Evolutionary conservation across 2,797 vertebrate species (phyloP).

Genomic region (Taenioides sp.): DNA sequence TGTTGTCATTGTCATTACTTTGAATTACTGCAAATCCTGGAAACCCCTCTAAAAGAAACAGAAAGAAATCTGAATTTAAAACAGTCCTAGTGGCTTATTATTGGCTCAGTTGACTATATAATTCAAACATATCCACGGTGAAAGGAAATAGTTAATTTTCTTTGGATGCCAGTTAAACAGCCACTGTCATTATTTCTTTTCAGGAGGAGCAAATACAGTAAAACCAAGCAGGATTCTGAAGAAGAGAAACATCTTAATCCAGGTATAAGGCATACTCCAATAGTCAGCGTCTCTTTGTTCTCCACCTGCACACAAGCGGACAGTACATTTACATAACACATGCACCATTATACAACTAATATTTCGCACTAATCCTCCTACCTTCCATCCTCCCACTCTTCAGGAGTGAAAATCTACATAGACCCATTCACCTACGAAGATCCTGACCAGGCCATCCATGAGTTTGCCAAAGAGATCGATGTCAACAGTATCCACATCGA

Average conservation of each 20-base stretch:
- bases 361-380: constrained; percentile 38
- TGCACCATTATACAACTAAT: constrained; percentile 52
- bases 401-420: constrained; percentile 98
- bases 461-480: constrained; percentile 99
- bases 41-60: constrained; percentile 28
- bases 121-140: background rate
- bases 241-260: constrained; percentile 98
- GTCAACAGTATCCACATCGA: constrained; percentile 98
- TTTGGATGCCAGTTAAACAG: constrained; percentile 15
- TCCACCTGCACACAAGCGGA: constrained; percentile 25
- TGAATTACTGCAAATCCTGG: constrained; percentile 40
- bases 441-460: constrained; percentile 97
- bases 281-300: constrained; percentile 25
- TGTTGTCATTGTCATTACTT: constrained; percentile 56
- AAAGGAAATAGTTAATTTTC: background rate
- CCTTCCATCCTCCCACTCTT: constrained; percentile 20
- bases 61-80: background rate
- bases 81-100: constrained; percentile 5
- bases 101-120: constrained; percentile 18
- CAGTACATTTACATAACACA: constrained; percentile 59
- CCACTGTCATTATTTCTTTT: constrained; percentile 35
- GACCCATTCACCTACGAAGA: constrained; percentile 99
- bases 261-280: constrained; percentile 76
- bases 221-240: constrained; percentile 98
- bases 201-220: constrained; percentile 97